A percentile compares a stretch with the other conserved stretches of the same genome.
Evolutionary conservation across 2,888 invertebrate species (phyloP).

Genomic region (Eilema griseolum): DNA sequence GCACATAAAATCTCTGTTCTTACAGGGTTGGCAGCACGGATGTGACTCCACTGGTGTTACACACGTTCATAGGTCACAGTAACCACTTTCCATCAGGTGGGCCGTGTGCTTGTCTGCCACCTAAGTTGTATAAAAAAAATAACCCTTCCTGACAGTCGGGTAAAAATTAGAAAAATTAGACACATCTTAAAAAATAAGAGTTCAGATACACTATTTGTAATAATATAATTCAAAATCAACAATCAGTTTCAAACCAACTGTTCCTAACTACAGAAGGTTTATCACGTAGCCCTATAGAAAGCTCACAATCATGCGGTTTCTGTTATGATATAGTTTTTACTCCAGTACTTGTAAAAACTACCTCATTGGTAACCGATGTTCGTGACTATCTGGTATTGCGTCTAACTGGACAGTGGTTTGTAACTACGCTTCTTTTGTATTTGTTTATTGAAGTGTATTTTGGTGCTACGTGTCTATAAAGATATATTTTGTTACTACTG

Average conservation of each 20-base stretch:
- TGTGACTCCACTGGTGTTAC: too few relatives aligned
- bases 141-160: too few relatives aligned
- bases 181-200: too few relatives aligned
- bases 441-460: conserved; percentile 43
- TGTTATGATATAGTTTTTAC: conserved; percentile 76
- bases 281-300: conserved; percentile 57
- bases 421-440: conserved; percentile 56
- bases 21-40: too few relatives aligned
- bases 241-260: conserved; percentile 26
- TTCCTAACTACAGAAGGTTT: conserved; percentile 41
- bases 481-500: background rate
- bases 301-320: conserved; percentile 74
- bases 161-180: too few relatives aligned
- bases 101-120: too few relatives aligned
- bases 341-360: conserved; percentile 68
- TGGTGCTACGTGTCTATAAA: conserved; percentile 11
- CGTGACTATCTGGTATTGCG: conserved; percentile 67
- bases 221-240: conserved; percentile 24
- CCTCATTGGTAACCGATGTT: conserved; percentile 74
- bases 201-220: conserved; percentile 2
- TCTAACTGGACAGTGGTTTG: conserved; percentile 63
- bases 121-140: too few relatives aligned
- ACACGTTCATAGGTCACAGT: too few relatives aligned
- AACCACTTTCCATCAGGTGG: too few relatives aligned
- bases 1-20: too few relatives aligned